Conservation (phyloP, 2,113 vertebrate species). For the Chaetops frenatus region DNA sequence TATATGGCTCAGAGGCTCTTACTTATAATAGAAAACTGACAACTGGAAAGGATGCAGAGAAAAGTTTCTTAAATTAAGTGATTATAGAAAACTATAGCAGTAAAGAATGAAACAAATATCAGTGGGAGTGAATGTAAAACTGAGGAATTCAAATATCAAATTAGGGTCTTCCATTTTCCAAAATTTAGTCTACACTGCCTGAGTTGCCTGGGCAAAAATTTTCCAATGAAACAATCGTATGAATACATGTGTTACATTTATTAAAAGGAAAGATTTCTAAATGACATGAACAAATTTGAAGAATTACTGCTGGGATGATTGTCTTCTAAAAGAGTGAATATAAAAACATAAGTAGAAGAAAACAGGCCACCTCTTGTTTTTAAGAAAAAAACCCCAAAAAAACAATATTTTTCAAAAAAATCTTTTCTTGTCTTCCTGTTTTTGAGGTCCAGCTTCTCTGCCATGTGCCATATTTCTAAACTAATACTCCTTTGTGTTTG, state of each 20-base stretch:
- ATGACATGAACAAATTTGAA: neutral
- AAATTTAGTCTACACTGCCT: neutral
- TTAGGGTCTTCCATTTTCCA: neutral
- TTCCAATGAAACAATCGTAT: neutral
- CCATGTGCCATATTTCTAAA: neutral
- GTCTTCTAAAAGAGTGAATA: neutral
- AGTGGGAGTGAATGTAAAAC: neutral
- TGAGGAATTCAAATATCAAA: neutral
- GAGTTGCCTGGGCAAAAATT: neutral
- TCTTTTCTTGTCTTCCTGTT: neutral
- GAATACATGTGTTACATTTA: neutral
- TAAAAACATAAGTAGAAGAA: neutral
- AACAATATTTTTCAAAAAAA: neutral
- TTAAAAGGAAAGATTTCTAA: neutral
- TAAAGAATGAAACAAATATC: neutral
- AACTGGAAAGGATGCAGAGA: neutral
- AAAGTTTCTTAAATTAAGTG: neutral
- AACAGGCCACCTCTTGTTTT: neutral
- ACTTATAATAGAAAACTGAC: neutral
- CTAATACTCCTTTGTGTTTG: neutral
- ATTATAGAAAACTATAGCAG: neutral
- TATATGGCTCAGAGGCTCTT: neutral
- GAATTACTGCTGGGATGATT: neutral
- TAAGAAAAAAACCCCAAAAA: neutral
- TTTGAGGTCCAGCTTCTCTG: neutral